phyloP scores from a whole-genome alignment of 2,888 invertebrate species.

The Zeuzera pyrina region DNA sequence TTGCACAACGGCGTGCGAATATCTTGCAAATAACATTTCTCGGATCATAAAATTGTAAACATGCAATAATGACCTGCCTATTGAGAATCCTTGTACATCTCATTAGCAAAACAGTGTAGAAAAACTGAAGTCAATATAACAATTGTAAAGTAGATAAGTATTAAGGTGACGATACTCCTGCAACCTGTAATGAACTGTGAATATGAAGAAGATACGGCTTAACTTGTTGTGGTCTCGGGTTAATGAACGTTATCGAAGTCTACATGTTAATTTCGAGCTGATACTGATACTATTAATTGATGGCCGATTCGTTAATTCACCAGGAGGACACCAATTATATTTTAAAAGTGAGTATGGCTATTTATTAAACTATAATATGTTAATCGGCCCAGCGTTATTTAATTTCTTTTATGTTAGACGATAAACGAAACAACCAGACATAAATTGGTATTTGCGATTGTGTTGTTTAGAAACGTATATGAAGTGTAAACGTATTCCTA shows the following conservation, averaged over 20 bases:
- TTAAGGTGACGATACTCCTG: conserved; percentile 44
- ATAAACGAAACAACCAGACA: conserved; percentile 47
- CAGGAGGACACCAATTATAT: conserved; percentile 52
- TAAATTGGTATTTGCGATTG: conserved; percentile 30
- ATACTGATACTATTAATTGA: conserved; percentile 39
- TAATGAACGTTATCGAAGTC: conserved; percentile 61
- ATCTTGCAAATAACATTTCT: too few species aligned
- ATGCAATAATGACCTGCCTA: conserved; percentile 6
- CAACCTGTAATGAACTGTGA: conserved; percentile 51
- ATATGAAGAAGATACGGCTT: conserved; percentile 52
- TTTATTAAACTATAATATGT: conserved; percentile 36
- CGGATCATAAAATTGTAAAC: too few species aligned
- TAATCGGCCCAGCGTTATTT: conserved; percentile 53
- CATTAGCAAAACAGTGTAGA: not conserved
- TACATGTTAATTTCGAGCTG: conserved; percentile 64
- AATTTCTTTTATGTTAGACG: conserved; percentile 30
- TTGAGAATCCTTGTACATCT: conserved; percentile 3
- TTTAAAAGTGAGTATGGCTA: conserved; percentile 32
- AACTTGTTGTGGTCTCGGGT: conserved; percentile 67
- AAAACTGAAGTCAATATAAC: conserved; percentile 14
- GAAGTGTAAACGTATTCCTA: not conserved
- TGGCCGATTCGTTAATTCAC: conserved; percentile 59
- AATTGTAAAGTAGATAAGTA: conserved; percentile 16
- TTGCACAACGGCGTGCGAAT: too few species aligned
- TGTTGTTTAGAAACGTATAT: conserved; percentile 9